Conservation (phyloP, 1,140 invertebrate genomes). For the Drosophila orosa region DNA sequence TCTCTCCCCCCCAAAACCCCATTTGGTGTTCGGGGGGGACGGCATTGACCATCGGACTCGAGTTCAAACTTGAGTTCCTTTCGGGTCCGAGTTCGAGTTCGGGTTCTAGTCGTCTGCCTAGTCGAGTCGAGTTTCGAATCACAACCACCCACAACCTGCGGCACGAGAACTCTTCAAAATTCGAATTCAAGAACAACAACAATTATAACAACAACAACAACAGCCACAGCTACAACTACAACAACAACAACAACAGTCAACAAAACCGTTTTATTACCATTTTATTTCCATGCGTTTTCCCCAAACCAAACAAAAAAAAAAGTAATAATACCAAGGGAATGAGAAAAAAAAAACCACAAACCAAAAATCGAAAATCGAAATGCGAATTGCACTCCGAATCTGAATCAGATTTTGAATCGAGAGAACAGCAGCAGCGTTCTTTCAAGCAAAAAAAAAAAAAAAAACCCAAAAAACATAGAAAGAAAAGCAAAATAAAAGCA, state of each 20-base stretch:
- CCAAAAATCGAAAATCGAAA: constrained; percentile 26
- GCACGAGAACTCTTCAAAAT: constrained; percentile 36
- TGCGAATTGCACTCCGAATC: constrained; percentile 34
- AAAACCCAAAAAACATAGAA: constrained; percentile 18
- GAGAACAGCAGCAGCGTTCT: constrained; percentile 27
- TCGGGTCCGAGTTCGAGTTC: constrained; percentile 7
- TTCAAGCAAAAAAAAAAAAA: constrained; percentile 21
- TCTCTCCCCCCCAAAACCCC: constrained; percentile 1
- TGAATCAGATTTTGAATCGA: constrained; percentile 35
- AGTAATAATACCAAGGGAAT: constrained; percentile 18
- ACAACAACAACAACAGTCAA: constrained; percentile 42
- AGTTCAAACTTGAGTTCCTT: neutral
- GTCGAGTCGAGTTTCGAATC: constrained; percentile 14
- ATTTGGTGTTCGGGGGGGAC: neutral
- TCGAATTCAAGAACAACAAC: constrained; percentile 46
- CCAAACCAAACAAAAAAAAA: constrained; percentile 22
- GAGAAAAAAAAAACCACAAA: constrained; percentile 18
- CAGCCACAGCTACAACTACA: constrained; percentile 18
- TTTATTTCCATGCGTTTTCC: constrained; percentile 52
- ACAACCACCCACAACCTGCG: constrained; percentile 10
- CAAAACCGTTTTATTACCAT: constrained; percentile 56
- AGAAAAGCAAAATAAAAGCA: constrained; percentile 32
- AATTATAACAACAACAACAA: constrained; percentile 29
- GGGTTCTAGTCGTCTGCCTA: constrained; percentile 2
- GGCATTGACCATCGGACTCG: constrained; percentile 1